These are phyloP conservation scores for Schizopygopsis pylzovi DNA, from an alignment of 2,797 vertebrate species.

Conservation along the genomic window DNA sequence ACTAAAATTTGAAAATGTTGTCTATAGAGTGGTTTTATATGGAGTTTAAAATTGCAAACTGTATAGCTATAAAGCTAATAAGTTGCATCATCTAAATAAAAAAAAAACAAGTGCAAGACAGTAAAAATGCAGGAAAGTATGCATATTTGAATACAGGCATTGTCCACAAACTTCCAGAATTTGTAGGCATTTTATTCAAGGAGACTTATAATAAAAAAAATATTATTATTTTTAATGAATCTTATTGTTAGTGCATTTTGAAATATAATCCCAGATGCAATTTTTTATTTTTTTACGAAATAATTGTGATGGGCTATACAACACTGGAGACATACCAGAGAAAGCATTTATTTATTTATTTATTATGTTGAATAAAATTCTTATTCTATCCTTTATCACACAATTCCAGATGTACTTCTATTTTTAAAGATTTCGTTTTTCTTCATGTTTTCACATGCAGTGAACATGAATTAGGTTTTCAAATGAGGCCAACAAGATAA, in stretches of 20 bases:
- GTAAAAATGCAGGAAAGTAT: too few relatives aligned
- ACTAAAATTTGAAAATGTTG: neutral
- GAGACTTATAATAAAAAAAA: too few relatives aligned
- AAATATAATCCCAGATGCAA: neutral
- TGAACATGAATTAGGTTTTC: conserved; percentile 6
- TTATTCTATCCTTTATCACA: neutral
- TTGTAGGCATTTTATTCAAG: too few relatives aligned
- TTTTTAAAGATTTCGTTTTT: neutral
- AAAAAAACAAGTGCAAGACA: neutral
- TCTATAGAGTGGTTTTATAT: neutral
- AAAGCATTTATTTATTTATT: neutral
- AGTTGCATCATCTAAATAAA: neutral
- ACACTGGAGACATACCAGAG: neutral
- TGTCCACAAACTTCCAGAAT: too few relatives aligned
- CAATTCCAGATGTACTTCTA: neutral
- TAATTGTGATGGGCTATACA: neutral
- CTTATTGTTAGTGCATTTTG: neutral
- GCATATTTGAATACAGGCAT: too few relatives aligned
- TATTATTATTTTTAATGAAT: neutral
- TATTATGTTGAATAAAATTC: neutral
- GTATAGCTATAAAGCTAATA: neutral
- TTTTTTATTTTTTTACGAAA: neutral
- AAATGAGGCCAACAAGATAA: conserved; percentile 1
- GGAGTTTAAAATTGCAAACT: neutral
- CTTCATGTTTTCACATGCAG: neutral